Conservation (phyloP, 2,888 invertebrate genomes). For the Volucella zonaria region DNA sequence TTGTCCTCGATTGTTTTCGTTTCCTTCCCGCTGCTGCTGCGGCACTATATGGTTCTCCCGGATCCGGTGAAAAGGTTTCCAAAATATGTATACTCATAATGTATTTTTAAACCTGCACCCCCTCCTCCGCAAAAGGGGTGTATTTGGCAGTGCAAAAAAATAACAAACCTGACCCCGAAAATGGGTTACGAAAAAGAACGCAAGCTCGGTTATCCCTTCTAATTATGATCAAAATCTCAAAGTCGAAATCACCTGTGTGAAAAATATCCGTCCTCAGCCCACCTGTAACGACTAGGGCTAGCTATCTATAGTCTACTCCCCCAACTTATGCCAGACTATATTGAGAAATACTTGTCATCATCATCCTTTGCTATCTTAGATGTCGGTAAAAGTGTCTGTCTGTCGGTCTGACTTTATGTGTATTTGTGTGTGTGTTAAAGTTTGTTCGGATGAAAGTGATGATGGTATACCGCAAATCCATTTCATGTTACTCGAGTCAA, state of each 20-base stretch:
- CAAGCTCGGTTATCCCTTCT: constrained; percentile 45
- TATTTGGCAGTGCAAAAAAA: neutral
- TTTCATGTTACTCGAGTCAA: constrained; percentile 68
- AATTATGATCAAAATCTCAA: constrained; percentile 61
- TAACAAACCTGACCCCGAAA: constrained; percentile 10
- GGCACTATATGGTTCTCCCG: neutral
- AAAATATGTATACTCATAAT: constrained; percentile 58
- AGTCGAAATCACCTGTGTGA: constrained; percentile 51
- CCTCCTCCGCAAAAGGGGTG: constrained; percentile 1
- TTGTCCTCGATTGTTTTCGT: constrained; percentile 54
- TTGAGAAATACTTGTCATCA: constrained; percentile 52
- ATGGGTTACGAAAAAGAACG: constrained; percentile 60
- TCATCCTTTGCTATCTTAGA: neutral
- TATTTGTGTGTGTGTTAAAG: neutral
- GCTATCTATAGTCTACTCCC: neutral
- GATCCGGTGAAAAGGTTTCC: constrained; percentile 3
- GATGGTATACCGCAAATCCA: constrained; percentile 66
- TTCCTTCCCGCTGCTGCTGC: constrained; percentile 23
- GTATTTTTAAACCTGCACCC: constrained; percentile 56
- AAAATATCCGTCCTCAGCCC: constrained; percentile 6
- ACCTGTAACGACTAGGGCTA: no score
- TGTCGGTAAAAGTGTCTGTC: neutral
- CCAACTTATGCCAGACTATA: constrained; percentile 18
- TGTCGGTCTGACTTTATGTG: neutral
- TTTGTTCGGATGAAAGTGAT: constrained; percentile 18